These are phyloP conservation scores for Cryptoblepharus egeriae DNA, from an alignment of 2,797 vertebrate genomes.

Conservation along the genomic window DNA sequence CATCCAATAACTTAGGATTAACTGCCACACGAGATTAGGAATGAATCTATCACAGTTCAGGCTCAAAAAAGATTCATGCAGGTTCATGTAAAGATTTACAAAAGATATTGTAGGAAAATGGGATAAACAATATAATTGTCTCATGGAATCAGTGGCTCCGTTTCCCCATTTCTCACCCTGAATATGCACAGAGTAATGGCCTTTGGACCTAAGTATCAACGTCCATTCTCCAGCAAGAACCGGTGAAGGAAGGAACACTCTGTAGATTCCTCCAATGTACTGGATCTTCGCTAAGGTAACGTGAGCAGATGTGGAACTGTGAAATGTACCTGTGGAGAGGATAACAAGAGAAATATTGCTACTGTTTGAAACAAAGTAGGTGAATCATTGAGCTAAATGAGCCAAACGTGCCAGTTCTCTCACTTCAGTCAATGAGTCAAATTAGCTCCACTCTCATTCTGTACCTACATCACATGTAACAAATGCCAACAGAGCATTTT, in stretches of 20 bases:
- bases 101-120: background rate
- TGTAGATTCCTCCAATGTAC: slow-evolving; percentile 2
- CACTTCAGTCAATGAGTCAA: background rate
- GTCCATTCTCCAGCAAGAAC: slow-evolving; percentile 78
- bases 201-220: slow-evolving; percentile 71
- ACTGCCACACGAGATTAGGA: background rate
- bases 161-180: slow-evolving; percentile 76
- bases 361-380: background rate
- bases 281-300: background rate
- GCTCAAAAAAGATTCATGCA: background rate
- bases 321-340: slow-evolving; percentile 4
- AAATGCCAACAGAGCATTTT: no score
- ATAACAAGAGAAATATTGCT: background rate
- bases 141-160: background rate
- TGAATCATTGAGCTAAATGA: background rate
- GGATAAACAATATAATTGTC: no score
- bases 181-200: slow-evolving; percentile 77
- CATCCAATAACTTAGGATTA: background rate
- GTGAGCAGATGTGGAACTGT: background rate
- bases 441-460: no score
- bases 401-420: background rate
- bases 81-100: no score
- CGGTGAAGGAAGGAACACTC: background rate
- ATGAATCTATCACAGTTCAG: background rate
- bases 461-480: no score